Evolutionary conservation across 1,140 invertebrate genomes (phyloP).

Genomic region (Periplaneta americana): DNA sequence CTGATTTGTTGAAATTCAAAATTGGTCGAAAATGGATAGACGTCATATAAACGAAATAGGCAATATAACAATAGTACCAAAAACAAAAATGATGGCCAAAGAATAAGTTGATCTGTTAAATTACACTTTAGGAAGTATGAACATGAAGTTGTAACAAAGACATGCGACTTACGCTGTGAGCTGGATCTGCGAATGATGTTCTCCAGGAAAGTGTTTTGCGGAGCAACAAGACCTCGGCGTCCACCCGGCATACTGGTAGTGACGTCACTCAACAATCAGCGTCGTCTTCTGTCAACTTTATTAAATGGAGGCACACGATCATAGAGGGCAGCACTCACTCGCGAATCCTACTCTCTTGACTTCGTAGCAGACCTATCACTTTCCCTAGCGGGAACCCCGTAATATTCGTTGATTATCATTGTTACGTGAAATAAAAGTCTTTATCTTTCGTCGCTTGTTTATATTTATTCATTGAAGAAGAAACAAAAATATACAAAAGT

Average conservation of each 20-base stretch:
- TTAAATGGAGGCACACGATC: neutral
- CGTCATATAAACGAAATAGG: too few species aligned
- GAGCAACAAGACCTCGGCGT: slow-evolving; percentile 95
- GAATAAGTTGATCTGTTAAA: too few species aligned
- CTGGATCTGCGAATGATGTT: slow-evolving; percentile 97
- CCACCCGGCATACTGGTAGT: slow-evolving; percentile 81
- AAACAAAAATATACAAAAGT: too few species aligned
- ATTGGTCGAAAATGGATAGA: too few species aligned
- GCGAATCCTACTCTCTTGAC: neutral
- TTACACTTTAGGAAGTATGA: too few species aligned
- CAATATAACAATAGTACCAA: too few species aligned
- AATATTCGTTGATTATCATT: neutral
- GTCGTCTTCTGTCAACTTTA: neutral
- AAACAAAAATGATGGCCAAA: too few species aligned
- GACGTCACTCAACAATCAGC: neutral
- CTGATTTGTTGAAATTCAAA: too few species aligned
- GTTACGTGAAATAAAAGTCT: neutral
- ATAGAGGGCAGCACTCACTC: neutral
- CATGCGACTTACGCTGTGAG: slow-evolving; percentile 98
- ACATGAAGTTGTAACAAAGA: too few species aligned
- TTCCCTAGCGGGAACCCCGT: neutral
- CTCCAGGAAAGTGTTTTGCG: slow-evolving; percentile 99
- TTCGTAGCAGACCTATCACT: neutral
- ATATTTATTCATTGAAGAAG: neutral
- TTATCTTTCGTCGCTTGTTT: neutral